Conservation (phyloP, 1,140 invertebrate species). For the Armadillidium nasatum region DNA sequence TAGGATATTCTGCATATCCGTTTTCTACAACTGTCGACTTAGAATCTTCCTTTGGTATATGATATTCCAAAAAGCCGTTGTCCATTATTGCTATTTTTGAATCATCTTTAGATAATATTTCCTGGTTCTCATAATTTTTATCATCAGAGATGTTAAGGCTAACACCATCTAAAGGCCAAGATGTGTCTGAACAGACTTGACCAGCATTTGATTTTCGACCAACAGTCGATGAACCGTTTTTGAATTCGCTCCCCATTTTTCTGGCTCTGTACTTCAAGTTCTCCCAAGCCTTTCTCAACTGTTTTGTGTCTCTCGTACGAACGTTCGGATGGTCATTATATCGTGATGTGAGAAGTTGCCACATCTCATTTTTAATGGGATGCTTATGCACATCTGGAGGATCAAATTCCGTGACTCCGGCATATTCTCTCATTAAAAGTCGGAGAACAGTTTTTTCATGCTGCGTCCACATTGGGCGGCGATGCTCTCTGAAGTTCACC, state of each 20-base stretch:
- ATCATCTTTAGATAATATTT: too few relatives aligned
- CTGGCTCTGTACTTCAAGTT: conserved; percentile 39
- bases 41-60: background rate
- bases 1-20: conserved; percentile 24
- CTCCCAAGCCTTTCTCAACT: conserved; percentile 40
- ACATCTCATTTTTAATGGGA: conserved; percentile 41
- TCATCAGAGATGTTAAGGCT: background rate
- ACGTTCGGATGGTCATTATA: conserved; percentile 41
- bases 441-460: conserved; percentile 38
- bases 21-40: conserved; percentile 27
- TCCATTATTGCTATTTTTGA: too few relatives aligned
- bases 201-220: background rate
- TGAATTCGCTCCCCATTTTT: conserved; percentile 29
- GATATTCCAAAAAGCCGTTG: too few relatives aligned
- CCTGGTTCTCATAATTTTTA: too few relatives aligned
- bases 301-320: conserved; percentile 36
- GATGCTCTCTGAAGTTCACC: conserved; percentile 31
- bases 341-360: conserved; percentile 36
- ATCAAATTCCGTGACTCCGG: conserved; percentile 39
- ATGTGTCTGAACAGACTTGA: background rate
- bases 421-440: conserved; percentile 39
- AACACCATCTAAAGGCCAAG: conserved; percentile 33
- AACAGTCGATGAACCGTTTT: background rate
- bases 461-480: conserved; percentile 42
- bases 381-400: conserved; percentile 40